These are phyloP conservation scores for Dreissena polymorpha DNA, from an alignment of 1,140 invertebrate species.

Conservation along the genomic window DNA sequence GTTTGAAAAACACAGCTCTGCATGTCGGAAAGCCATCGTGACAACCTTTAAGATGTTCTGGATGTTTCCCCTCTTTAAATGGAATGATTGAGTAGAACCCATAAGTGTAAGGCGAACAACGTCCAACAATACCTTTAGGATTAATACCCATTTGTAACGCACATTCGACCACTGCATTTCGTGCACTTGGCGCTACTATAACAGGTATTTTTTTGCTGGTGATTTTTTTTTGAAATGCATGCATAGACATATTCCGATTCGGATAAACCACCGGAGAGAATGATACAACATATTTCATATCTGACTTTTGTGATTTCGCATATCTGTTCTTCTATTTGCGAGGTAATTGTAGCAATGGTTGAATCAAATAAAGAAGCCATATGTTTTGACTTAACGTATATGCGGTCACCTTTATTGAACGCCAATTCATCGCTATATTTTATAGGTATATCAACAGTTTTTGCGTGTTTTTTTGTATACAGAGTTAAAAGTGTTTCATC, in stretches of 20 bases:
- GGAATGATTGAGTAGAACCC: too few relatives aligned
- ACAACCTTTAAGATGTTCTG: not conserved
- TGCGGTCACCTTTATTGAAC: not conserved
- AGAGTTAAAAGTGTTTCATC: too few relatives aligned
- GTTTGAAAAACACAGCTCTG: slow-evolving; percentile 10
- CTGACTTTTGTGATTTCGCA: not conserved
- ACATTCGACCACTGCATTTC: not conserved
- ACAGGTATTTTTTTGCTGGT: not conserved
- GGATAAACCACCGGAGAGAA: slow-evolving; percentile 44
- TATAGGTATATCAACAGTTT: not conserved
- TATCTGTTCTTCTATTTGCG: not conserved
- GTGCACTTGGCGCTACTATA: not conserved
- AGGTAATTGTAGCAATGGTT: not conserved
- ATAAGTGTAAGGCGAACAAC: not conserved
- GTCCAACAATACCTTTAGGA: not conserved
- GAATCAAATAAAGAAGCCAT: slow-evolving; percentile 8
- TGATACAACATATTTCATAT: not conserved
- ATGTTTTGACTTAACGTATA: not conserved
- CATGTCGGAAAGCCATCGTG: slow-evolving; percentile 15
- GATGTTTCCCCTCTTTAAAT: not conserved
- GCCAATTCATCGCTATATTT: not conserved
- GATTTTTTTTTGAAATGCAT: too few relatives aligned
- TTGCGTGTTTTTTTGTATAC: not conserved
- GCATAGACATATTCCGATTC: slow-evolving; percentile 23
- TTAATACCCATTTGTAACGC: not conserved